A percentile compares a stretch with the other conserved stretches of the same genome.
Evolutionary conservation across 2,888 invertebrate species (phyloP).

Genomic region (Hemaris fuciformis): DNA sequence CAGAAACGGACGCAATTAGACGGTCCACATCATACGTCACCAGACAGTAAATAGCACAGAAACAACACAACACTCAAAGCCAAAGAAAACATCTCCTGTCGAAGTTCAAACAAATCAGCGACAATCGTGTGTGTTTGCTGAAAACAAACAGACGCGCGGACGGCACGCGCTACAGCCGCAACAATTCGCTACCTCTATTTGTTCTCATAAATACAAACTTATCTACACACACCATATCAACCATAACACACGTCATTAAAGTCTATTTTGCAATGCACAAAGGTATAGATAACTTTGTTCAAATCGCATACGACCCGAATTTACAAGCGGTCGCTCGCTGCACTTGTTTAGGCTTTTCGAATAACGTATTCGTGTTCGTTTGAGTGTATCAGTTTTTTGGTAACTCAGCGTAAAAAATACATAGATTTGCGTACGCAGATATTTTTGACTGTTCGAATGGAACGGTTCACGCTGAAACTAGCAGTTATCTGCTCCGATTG

Average conservation of each 20-base stretch:
- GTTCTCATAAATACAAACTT: conserved; percentile 49
- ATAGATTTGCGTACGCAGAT: conserved; percentile 12
- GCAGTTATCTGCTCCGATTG: background rate
- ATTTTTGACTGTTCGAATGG: conserved; percentile 12
- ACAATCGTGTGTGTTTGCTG: conserved; percentile 50
- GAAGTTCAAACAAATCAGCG: conserved; percentile 56
- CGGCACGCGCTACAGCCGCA: conserved; percentile 49
- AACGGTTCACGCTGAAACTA: background rate
- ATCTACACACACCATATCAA: conserved; percentile 15
- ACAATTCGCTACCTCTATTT: conserved; percentile 65
- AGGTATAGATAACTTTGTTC: conserved; percentile 22
- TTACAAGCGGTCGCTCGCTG: conserved; percentile 43
- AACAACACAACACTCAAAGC: conserved; percentile 14
- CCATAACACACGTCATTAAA: conserved; percentile 20
- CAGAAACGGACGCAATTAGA: background rate
- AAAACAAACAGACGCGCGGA: conserved; percentile 46
- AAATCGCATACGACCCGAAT: conserved; percentile 46
- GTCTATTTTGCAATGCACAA: conserved; percentile 16
- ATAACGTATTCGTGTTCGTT: conserved; percentile 29
- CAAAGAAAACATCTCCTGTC: conserved; percentile 28
- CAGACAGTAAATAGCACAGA: background rate
- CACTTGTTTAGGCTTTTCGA: conserved; percentile 6
- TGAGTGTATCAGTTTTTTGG: conserved; percentile 6
- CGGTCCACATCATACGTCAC: background rate
- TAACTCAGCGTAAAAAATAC: background rate